These are phyloP conservation scores for Drosophila neocordata DNA, from an alignment of 1,140 invertebrate genomes.

Conservation along the genomic window DNA sequence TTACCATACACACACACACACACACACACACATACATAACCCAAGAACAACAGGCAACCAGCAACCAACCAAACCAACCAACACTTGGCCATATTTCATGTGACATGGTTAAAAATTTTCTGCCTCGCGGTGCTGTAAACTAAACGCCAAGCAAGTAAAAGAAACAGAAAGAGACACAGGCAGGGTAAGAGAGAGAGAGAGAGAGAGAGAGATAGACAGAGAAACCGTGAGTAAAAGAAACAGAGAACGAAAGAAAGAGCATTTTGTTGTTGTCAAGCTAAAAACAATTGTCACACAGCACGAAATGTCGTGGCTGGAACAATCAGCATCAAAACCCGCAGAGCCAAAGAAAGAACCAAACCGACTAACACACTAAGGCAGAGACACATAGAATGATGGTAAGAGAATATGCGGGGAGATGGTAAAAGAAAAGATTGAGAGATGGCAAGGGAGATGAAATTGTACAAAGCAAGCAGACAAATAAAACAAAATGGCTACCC, in stretches of 20 bases:
- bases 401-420: too few species aligned
- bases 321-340: slow-evolving; percentile 61
- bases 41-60: background rate
- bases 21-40: too few species aligned
- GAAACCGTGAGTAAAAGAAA: slow-evolving; percentile 11
- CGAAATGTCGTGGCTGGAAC: slow-evolving; percentile 65
- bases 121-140: slow-evolving; percentile 66
- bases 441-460: slow-evolving; percentile 6
- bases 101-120: slow-evolving; percentile 76
- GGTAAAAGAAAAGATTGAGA: slow-evolving; percentile 9
- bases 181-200: slow-evolving; percentile 16
- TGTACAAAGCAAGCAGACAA: slow-evolving; percentile 26
- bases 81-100: slow-evolving; percentile 57
- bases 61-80: slow-evolving; percentile 29
- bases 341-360: slow-evolving; percentile 29
- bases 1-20: slow-evolving; percentile 3
- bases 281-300: slow-evolving; percentile 69
- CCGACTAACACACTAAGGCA: slow-evolving; percentile 8
- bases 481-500: slow-evolving; percentile 69
- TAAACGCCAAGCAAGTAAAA: slow-evolving; percentile 33
- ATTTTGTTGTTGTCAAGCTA: slow-evolving; percentile 25
- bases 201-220: background rate
- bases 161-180: slow-evolving; percentile 23
- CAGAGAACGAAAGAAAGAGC: background rate
- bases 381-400: background rate